phyloP scores from a whole-genome alignment of 53 echinoderm and acorn worm species.

The Glandiceps talaboti region DNA sequence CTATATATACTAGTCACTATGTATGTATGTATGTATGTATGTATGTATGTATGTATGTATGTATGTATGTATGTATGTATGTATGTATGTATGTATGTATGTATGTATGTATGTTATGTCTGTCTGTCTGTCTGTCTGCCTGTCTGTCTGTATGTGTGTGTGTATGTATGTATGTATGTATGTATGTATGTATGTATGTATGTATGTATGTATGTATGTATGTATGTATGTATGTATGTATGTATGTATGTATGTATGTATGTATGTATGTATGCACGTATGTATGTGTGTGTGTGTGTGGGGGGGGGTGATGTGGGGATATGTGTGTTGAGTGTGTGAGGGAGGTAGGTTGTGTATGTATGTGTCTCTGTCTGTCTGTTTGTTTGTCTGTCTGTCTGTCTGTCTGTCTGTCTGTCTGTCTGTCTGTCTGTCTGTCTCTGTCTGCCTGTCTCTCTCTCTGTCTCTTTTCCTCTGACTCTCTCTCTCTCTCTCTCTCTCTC shows the following conservation, averaged over 20 bases:
- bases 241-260: background rate
- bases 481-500: slow-evolving; percentile 1
- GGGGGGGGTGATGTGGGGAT: too few relatives aligned
- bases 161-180: too few relatives aligned
- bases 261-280: background rate
- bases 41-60: background rate
- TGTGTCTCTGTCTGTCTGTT: too few relatives aligned
- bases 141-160: background rate
- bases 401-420: background rate
- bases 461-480: background rate
- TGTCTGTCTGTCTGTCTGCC: too few relatives aligned
- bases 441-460: background rate
- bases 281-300: background rate
- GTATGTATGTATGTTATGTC: background rate
- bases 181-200: background rate
- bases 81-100: background rate
- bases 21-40: background rate
- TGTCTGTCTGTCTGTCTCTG: background rate
- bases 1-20: too few relatives aligned
- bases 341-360: too few relatives aligned
- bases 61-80: background rate
- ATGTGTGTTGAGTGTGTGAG: too few relatives aligned
- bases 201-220: too few relatives aligned
- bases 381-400: background rate
- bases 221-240: too few relatives aligned